Evolutionary conservation across 2,797 vertebrate genomes (phyloP).

Genomic region (Eulemur coronatus): DNA sequence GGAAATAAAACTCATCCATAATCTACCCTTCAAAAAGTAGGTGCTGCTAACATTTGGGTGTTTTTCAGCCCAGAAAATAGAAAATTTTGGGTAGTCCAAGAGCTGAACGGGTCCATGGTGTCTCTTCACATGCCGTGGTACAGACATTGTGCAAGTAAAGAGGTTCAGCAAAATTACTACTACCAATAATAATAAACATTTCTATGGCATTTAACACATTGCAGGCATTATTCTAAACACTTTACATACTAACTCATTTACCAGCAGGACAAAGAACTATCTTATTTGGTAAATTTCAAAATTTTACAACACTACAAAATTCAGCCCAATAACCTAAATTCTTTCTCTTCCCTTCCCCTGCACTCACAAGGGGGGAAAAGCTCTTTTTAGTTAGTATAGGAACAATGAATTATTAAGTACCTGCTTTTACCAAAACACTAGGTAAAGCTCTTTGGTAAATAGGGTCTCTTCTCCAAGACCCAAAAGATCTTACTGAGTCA

Average conservation of each 20-base stretch:
- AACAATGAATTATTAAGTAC: background rate
- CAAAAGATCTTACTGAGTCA: background rate
- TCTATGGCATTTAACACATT: background rate
- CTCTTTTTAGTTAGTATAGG: background rate
- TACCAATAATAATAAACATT: background rate
- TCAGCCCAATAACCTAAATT: background rate
- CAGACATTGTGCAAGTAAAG: background rate
- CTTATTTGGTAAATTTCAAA: background rate
- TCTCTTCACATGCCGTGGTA: background rate
- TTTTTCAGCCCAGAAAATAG: background rate
- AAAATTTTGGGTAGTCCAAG: background rate
- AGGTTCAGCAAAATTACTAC: background rate
- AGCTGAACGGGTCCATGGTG: background rate
- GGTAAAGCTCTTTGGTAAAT: background rate
- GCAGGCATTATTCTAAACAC: background rate
- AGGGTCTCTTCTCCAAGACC: background rate
- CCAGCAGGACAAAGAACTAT: background rate
- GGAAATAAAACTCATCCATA: slow-evolving; percentile 34
- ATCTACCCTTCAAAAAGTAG: background rate
- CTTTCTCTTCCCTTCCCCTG: background rate
- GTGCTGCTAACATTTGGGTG: background rate
- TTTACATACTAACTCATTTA: slow-evolving; percentile 31
- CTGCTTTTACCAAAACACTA: background rate
- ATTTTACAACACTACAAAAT: slow-evolving; percentile 51
- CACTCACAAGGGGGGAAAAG: background rate